These are phyloP conservation scores for Campylomormyrus numenius DNA, from an alignment of 2,113 vertebrate species.

Conservation along the genomic window DNA sequence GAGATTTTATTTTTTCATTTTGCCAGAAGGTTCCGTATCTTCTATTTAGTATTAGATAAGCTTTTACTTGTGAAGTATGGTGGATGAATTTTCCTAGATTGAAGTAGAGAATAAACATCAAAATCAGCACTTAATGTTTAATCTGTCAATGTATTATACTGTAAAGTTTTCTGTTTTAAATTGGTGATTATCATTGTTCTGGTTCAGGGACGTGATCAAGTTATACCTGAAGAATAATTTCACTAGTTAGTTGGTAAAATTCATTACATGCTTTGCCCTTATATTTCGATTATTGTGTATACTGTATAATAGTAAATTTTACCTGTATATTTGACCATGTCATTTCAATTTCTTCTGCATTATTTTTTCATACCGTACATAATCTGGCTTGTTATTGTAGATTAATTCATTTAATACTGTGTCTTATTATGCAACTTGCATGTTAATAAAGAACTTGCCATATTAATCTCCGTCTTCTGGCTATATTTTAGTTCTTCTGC, in stretches of 20 bases:
- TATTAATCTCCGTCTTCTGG: not conserved
- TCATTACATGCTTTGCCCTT: not conserved
- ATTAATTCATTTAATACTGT: not conserved
- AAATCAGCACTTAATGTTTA: not conserved
- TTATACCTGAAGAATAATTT: not conserved
- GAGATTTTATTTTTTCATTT: not conserved
- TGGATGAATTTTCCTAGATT: not conserved
- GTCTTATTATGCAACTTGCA: not conserved
- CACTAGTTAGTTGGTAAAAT: not conserved
- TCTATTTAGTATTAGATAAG: not conserved
- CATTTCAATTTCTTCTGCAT: not conserved
- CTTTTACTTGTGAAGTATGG: not conserved
- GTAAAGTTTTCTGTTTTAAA: not conserved
- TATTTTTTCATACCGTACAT: not conserved
- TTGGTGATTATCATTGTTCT: not conserved
- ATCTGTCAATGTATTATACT: not conserved
- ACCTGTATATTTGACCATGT: not conserved
- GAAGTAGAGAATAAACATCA: not conserved
- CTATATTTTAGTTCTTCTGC: not conserved
- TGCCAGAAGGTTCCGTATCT: not conserved
- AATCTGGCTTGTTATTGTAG: not conserved
- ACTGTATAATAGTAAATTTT: not conserved
- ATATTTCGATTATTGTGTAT: not conserved
- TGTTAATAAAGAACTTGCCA: not conserved
- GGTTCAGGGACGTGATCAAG: not conserved